Base-by-base conservation (phyloP, 2,113 vertebrate genomes). In the Hippolais icterina region DNA sequence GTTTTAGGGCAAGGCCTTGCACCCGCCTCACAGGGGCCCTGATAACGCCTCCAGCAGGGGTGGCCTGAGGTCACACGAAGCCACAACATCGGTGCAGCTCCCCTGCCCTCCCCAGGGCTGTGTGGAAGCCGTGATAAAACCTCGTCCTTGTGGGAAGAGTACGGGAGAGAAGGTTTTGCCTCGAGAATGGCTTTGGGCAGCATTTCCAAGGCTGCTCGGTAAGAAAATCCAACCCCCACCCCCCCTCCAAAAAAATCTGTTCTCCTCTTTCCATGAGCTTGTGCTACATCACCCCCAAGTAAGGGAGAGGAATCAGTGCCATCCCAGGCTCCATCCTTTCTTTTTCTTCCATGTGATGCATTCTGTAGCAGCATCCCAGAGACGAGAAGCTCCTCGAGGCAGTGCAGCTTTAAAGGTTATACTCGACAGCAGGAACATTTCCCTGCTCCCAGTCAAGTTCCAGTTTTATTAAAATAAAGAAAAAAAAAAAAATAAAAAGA, bases 261-360 rank as follows among this genome's bases (percentile, higher is more conserved):
- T 31, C 28, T 29, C 1, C 50, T 47, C 6, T 53, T 90, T 35
- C 37, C 37, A 4, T 0, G 1, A 35, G 19, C 0, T 79, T 24
- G 12, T 44, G 15, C 12, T 20, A 1, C 1, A 0, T 11, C 2
- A 3, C 7, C 37, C 22, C 15, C 1, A 1, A 11, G 19, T 4
- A 3, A 46, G 35, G 52, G 19, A 68, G 11, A 11, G 27, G 5
- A 19, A 31, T 60, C 24, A 6, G 8, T 29, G 2, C 31, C 41
- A 83, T 65, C 46, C 28, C 25, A 27, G 25, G 56, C 82, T 85
- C 35, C 57, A 76, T 71, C 66, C 24, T 91, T 83, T 28, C 4
- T 63, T 85, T 86, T 47, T 21, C 29, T 28, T 54, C 39, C 15
- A 15, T 4, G 44, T 11, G 33, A 64, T 71, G 50, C 19, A 9